phyloP scores from a whole-genome alignment of 2,113 vertebrate genomes.

The Turnix velox region DNA sequence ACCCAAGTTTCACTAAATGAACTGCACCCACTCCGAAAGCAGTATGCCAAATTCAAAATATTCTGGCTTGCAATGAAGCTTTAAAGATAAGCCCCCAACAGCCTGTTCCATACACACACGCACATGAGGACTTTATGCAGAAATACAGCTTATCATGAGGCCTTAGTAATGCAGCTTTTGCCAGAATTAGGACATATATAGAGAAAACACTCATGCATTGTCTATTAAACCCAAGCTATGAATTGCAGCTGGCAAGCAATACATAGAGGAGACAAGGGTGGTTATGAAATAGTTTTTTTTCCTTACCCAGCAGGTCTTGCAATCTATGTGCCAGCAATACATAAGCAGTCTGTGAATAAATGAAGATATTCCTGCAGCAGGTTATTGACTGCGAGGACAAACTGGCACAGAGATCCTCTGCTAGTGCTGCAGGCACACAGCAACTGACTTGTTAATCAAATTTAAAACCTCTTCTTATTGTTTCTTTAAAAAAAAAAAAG shows the following conservation, averaged over 20 bases:
- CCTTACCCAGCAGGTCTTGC: too few species aligned
- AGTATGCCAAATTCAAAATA: conserved; percentile 18
- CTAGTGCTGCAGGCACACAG: neutral
- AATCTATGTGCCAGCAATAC: neutral
- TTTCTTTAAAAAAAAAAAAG: neutral
- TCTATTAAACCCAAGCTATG: neutral
- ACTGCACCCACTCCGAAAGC: conserved; percentile 27
- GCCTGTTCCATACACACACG: neutral
- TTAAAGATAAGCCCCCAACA: conserved; percentile 9
- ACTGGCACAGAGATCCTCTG: neutral
- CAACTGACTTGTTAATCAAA: neutral
- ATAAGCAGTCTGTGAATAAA: neutral
- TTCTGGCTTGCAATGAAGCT: neutral
- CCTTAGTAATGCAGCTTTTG: neutral
- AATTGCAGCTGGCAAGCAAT: neutral
- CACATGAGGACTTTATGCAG: neutral
- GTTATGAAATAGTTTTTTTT: neutral
- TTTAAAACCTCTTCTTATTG: neutral
- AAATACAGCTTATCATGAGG: neutral
- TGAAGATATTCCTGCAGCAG: neutral
- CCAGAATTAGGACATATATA: neutral
- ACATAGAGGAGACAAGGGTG: neutral
- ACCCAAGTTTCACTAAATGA: neutral
- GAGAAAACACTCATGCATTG: neutral
- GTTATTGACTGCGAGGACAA: neutral